Conservation (phyloP, 35 echinoderm and acorn worm species). For the Holothuria glaberrima region DNA sequence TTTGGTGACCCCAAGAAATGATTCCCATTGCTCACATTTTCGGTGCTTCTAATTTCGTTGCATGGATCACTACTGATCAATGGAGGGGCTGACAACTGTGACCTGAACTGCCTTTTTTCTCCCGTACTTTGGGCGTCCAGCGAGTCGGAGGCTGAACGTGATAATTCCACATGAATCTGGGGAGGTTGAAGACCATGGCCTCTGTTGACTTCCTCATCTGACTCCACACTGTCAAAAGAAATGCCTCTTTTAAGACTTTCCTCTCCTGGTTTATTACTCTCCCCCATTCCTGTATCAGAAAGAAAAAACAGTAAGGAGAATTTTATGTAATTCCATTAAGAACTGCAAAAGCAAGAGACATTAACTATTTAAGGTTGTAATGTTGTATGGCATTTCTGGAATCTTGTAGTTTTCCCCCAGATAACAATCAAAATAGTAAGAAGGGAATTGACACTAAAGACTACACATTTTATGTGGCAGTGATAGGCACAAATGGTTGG, state of each 20-base stretch:
- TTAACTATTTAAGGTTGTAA: no score
- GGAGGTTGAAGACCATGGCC: constrained; percentile 7
- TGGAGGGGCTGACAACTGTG: constrained; percentile 49
- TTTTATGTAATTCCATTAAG: no score
- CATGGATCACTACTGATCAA: neutral
- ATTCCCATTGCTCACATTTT: constrained; percentile 37
- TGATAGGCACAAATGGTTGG: no score
- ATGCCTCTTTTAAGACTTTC: neutral
- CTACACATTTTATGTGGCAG: no score
- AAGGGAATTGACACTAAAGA: no score
- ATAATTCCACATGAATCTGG: constrained; percentile 50
- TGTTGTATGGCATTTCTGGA: no score
- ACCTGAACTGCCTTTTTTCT: constrained; percentile 24
- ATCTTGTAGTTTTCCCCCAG: no score
- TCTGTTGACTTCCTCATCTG: neutral
- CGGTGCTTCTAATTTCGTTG: constrained; percentile 6
- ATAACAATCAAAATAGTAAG: no score
- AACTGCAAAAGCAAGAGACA: no score
- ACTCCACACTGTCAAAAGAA: neutral
- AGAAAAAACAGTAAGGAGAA: neutral
- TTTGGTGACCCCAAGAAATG: constrained; percentile 25
- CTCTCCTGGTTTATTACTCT: constrained; percentile 25
- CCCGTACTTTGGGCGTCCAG: neutral
- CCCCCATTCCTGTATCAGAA: constrained; percentile 22
- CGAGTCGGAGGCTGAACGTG: constrained; percentile 22